These are phyloP conservation scores for Aricia agestis DNA, from an alignment of 1,140 invertebrate species.

Conservation along the genomic window DNA sequence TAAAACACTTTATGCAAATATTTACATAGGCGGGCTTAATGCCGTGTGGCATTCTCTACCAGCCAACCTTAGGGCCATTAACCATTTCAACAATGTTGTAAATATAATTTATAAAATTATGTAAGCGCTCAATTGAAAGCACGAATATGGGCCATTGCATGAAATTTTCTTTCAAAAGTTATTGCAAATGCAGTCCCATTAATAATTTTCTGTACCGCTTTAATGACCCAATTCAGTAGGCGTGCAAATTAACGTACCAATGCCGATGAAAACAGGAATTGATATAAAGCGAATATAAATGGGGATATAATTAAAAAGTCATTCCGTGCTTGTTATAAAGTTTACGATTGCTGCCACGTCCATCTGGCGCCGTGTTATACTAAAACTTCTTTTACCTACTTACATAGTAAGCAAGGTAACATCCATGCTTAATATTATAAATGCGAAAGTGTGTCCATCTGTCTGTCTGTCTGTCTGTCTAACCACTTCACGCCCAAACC, in stretches of 20 bases:
- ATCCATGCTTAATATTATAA: no score
- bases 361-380: no score
- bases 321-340: background rate
- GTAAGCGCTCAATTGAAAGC: background rate
- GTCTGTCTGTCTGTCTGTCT: no score
- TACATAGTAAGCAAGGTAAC: no score
- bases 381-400: no score
- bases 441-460: no score
- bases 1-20: no score
- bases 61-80: no score
- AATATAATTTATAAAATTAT: background rate
- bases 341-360: background rate
- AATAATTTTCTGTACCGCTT: background rate
- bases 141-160: background rate
- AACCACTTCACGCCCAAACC: no score
- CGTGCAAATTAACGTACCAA: constrained; percentile 3
- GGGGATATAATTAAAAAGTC: background rate
- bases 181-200: constrained; percentile 6
- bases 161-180: constrained; percentile 1
- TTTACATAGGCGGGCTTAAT: no score
- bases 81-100: background rate
- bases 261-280: background rate
- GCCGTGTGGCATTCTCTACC: no score
- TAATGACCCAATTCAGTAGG: background rate
- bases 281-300: background rate